Evolutionary conservation across 2,797 vertebrate species (phyloP), one percentile per base, ranked within the genome.

Genomic region (Myripristis jacobus): DNA sequence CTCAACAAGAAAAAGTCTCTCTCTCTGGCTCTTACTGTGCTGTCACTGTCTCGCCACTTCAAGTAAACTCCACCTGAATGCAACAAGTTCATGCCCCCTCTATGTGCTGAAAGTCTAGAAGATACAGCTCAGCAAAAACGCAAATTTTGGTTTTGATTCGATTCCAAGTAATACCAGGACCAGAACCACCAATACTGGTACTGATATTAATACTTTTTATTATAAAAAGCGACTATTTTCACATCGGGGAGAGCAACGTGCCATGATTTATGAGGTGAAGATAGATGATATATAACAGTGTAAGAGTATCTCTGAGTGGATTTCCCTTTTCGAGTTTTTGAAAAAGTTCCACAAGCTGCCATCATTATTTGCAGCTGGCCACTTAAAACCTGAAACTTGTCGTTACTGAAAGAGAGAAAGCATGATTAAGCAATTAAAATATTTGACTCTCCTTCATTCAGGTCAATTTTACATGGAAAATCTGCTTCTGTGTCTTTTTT

Each of bases 341-440:
- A 43, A 21, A 46, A 44, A 58, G 2, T 56, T 31, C 29, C 3
- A 24, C 3, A 62, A 24, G n/a, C 38, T 43, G 18, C 16, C 34
- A 0, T 72, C 6, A 3, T 6, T 50, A 12, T 73, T 60, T 53
- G 16, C 24, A 9, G 56, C 34, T n/a, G 63, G 21, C 15, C 55
- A 34, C n/a, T 34, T 19, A 55, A 57, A 36, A 11, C n/a, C n/a
- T n/a, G n/a, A n/a, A n/a, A n/a, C n/a, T 41, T 36, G 0, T 4
- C n/a, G 3, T 19, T 19, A 21, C 22, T 9, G 38, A 70, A 52
- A 64, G 19, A 67, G 29, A 15, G 29, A 15, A 1, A 46, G 18
- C n/a, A n/a, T 46, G 18, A 62, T 47, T 57, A 25, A 11, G 31
- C 22, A 78, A 46, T 77, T 67, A 66, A 65, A 79, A 72, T 18